Conservation (phyloP, 2,888 invertebrate species). For the Acanthosoma haemorrhoidale region DNA sequence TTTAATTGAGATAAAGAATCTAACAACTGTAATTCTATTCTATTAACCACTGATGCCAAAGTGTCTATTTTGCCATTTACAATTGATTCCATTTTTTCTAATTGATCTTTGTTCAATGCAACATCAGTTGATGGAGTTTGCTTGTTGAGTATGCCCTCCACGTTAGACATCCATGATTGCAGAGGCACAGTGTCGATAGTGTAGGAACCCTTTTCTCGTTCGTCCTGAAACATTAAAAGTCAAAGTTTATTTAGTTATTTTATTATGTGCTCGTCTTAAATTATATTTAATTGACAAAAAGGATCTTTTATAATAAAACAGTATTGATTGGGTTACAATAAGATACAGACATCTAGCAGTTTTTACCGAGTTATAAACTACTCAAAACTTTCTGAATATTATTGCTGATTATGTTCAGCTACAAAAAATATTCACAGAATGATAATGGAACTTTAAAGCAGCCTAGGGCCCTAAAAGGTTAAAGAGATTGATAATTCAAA, state of each 20-base stretch:
- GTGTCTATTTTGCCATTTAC: conserved; percentile 37
- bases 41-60: conserved; percentile 33
- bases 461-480: too few relatives aligned
- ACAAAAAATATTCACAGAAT: too few relatives aligned
- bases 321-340: too few relatives aligned
- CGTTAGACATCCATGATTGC: conserved; percentile 48
- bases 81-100: conserved; percentile 37
- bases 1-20: conserved; percentile 42
- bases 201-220: conserved; percentile 38
- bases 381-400: too few relatives aligned
- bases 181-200: conserved; percentile 44
- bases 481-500: too few relatives aligned
- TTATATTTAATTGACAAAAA: background rate
- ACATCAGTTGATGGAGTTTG: background rate
- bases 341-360: too few relatives aligned
- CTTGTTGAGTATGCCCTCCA: conserved; percentile 47
- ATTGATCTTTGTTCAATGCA: conserved; percentile 18
- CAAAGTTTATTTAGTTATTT: background rate
- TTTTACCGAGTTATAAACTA: too few relatives aligned
- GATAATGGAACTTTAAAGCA: too few relatives aligned
- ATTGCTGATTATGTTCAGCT: too few relatives aligned
- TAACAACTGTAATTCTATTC: conserved; percentile 33
- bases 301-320: background rate
- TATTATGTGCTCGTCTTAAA: background rate
- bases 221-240: conserved; percentile 34